These are phyloP conservation scores for Enchytraeus crypticus DNA, from an alignment of 2,888 invertebrate species.

Conservation along the genomic window DNA sequence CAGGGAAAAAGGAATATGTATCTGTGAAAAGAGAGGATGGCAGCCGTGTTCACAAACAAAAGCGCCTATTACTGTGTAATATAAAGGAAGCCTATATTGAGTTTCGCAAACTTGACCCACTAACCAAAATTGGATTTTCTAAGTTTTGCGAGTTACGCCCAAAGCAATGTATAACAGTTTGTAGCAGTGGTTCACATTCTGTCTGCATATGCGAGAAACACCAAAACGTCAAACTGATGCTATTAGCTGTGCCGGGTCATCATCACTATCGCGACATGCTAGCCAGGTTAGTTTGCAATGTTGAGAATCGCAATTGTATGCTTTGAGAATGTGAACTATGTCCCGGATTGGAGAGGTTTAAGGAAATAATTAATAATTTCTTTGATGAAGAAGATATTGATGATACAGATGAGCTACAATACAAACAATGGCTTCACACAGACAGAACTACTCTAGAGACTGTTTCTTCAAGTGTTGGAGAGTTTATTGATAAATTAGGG, in stretches of 20 bases:
- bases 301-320: not conserved
- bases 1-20: not conserved
- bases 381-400: not conserved
- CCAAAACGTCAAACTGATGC: no score
- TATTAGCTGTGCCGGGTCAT: no score
- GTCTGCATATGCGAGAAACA: no score
- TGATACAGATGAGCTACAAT: not conserved
- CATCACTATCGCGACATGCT: no score
- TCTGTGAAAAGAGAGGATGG: not conserved
- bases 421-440: constrained; percentile 7
- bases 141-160: no score
- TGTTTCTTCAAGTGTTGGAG: not conserved
- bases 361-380: not conserved
- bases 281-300: not conserved
- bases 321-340: not conserved
- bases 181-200: no score
- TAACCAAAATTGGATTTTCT: no score
- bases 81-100: not conserved
- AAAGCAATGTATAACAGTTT: no score
- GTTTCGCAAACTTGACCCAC: not conserved
- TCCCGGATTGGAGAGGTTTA: not conserved
- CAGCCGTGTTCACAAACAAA: not conserved
- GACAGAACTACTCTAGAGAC: constrained; percentile 4
- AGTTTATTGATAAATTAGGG: not conserved
- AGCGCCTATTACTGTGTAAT: not conserved